A percentile compares a stretch with the other conserved stretches of the same genome.
phyloP scores from a whole-genome alignment of 2,888 invertebrate species.

The Drosophila testacea region DNA sequence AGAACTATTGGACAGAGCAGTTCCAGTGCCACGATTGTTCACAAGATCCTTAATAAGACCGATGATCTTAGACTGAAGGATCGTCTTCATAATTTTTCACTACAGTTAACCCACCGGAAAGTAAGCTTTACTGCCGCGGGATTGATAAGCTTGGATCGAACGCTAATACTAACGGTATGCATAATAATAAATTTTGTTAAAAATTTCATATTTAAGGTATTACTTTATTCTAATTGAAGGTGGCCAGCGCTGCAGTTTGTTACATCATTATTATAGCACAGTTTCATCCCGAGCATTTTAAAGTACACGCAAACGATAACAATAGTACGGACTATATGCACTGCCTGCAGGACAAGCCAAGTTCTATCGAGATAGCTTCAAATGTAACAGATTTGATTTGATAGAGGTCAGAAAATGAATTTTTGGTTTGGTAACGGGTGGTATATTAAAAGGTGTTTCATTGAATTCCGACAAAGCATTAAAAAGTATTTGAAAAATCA shows the following conservation, averaged over 20 bases:
- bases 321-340: no score
- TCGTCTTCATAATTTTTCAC: conserved; percentile 80
- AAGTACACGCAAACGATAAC: no score
- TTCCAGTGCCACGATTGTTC: conserved; percentile 78
- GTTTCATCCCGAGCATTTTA: conserved; percentile 71
- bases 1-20: conserved; percentile 77
- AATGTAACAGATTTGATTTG: no score
- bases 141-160: conserved; percentile 84
- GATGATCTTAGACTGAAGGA: conserved; percentile 79
- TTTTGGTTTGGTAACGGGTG: no score
- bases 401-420: no score
- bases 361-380: no score
- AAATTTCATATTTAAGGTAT: no score
- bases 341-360: no score
- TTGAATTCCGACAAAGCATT: no score
- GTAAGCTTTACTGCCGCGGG: conserved; percentile 84
- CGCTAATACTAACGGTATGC: conserved; percentile 84
- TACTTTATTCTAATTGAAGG: conserved; percentile 62
- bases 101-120: conserved; percentile 83
- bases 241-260: conserved; percentile 85
- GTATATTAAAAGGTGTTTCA: no score
- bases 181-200: not conserved
- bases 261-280: conserved; percentile 85
- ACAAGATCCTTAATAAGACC: conserved; percentile 82
- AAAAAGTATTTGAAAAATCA: no score